These are phyloP conservation scores for Hirtodrosophila confusa DNA, from an alignment of 2,888 invertebrate genomes.

Conservation along the genomic window DNA sequence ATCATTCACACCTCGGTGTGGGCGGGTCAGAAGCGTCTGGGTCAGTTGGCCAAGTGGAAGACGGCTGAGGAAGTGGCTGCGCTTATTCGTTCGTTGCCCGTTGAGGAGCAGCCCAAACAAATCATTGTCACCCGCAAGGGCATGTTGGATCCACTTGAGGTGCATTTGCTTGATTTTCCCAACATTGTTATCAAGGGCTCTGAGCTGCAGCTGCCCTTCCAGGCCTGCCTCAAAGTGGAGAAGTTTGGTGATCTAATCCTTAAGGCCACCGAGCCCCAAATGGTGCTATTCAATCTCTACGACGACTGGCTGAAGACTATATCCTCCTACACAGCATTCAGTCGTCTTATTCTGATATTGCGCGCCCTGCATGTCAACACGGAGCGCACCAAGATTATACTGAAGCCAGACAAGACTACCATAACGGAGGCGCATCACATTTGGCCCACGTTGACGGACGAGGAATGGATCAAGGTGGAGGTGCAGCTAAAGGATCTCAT, in stretches of 20 bases:
- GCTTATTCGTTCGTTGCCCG: constrained; percentile 98
- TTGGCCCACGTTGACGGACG: constrained; percentile 98
- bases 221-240: constrained; percentile 99
- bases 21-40: constrained; percentile 99
- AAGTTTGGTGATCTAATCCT: constrained; percentile 99
- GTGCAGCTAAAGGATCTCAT: constrained; percentile 99
- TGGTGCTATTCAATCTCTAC: constrained; percentile 99
- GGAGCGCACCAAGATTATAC: constrained; percentile 98
- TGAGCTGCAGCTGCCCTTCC: constrained; percentile 98
- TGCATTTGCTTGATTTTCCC: constrained; percentile 99
- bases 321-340: constrained; percentile 99
- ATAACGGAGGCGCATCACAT: constrained; percentile 99
- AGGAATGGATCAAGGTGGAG: constrained; percentile 99
- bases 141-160: constrained; percentile 99
- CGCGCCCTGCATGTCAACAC: constrained; percentile 99
- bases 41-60: constrained; percentile 99
- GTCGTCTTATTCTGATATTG: constrained; percentile 97
- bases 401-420: constrained; percentile 99
- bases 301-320: constrained; percentile 99
- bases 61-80: constrained; percentile 99
- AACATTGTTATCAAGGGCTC: constrained; percentile 99
- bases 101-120: constrained; percentile 99
- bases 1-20: constrained; percentile 99
- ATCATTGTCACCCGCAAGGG: constrained; percentile 99
- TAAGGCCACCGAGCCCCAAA: constrained; percentile 99